A percentile compares a stretch with the other conserved stretches of the same genome.
Conservation (phyloP, 2,888 invertebrate genomes). For the Drosophila merina region DNA sequence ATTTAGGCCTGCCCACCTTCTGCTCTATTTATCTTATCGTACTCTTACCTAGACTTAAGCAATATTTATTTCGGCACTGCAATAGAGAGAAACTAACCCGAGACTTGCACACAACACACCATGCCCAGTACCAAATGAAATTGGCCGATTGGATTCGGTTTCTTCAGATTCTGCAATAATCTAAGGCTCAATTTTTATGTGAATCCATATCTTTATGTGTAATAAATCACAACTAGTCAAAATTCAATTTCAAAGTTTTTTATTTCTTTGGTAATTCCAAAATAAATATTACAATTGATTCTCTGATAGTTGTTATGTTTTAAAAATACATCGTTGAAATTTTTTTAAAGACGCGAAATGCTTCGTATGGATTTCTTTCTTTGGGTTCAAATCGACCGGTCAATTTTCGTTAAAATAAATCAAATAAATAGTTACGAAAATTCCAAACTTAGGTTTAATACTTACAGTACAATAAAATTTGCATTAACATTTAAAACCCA, state of each 20-base stretch:
- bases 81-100: constrained; percentile 69
- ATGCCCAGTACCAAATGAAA: constrained; percentile 45
- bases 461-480: not conserved
- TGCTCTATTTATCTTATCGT: constrained; percentile 46
- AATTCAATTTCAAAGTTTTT: constrained; percentile 8
- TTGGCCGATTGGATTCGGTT: constrained; percentile 23
- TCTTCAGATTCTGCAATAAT: constrained; percentile 20
- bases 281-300: no score
- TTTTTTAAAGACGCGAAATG: no score
- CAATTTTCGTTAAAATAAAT: no score
- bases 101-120: constrained; percentile 42
- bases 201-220: constrained; percentile 62
- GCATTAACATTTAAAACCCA: not conserved
- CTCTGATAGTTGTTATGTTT: no score
- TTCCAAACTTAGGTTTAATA: no score
- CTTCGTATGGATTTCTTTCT: no score
- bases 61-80: constrained; percentile 67
- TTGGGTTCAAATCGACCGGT: no score
- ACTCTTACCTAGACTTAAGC: constrained; percentile 57
- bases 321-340: no score
- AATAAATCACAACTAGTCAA: constrained; percentile 74
- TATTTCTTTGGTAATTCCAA: no score
- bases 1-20: constrained; percentile 70
- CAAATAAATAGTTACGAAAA: no score
- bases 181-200: constrained; percentile 75